Evolutionary conservation across 1,140 invertebrate species (phyloP).

Genomic region (Drosophila santomea): DNA sequence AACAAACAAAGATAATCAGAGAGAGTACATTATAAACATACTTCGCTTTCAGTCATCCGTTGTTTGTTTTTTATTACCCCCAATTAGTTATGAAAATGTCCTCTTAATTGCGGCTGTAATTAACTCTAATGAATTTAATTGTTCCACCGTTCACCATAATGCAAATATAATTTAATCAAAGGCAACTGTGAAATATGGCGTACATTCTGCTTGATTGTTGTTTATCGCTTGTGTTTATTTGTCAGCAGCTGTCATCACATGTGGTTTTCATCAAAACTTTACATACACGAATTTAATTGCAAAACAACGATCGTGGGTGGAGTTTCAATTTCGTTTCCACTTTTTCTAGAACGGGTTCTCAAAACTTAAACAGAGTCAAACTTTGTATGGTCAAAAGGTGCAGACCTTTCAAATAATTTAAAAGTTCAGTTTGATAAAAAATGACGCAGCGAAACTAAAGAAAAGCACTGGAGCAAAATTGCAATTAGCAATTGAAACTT

Average conservation of each 20-base stretch:
- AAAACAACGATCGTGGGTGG: background rate
- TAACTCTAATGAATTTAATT: constrained; percentile 77
- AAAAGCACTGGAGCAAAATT: constrained; percentile 34
- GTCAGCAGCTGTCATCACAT: constrained; percentile 61
- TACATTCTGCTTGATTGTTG: constrained; percentile 26
- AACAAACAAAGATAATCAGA: constrained; percentile 34
- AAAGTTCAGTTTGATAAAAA: constrained; percentile 19
- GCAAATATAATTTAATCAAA: constrained; percentile 65
- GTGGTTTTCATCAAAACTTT: constrained; percentile 45
- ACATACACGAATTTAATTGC: constrained; percentile 35
- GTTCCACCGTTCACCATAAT: constrained; percentile 22
- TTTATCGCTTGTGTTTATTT: constrained; percentile 37
- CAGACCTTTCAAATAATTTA: constrained; percentile 61
- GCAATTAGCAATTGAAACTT: constrained; percentile 77
- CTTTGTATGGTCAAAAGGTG: constrained; percentile 30
- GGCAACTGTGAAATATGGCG: constrained; percentile 45
- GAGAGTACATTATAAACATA: constrained; percentile 54
- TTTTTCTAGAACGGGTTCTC: too few relatives aligned
- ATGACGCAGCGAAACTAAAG: background rate
- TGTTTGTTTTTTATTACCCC: constrained; percentile 32
- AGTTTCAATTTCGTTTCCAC: constrained; percentile 6
- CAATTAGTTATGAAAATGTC: constrained; percentile 75
- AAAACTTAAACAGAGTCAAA: background rate
- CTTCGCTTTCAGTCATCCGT: constrained; percentile 28
- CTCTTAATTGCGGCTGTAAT: constrained; percentile 70